Conservation (phyloP, 2,888 invertebrate species). For the Trypoxylon attenuatum region DNA sequence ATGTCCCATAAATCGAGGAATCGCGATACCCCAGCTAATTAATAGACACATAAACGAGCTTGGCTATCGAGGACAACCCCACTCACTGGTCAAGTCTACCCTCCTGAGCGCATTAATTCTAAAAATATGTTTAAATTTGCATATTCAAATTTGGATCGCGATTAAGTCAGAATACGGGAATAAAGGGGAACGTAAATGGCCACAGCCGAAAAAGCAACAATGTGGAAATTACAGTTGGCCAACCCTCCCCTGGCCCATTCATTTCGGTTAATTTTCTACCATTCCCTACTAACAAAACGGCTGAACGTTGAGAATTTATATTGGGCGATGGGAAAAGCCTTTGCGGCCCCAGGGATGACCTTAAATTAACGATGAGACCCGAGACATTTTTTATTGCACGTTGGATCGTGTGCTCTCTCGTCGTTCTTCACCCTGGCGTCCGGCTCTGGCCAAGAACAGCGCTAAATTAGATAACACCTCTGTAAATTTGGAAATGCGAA, state of each 20-base stretch:
- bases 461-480: too few species aligned
- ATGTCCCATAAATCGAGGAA: too few species aligned
- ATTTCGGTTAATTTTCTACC: slow-evolving; percentile 17
- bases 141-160: slow-evolving; percentile 17
- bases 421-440: too few species aligned
- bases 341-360: background rate
- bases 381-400: too few species aligned
- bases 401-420: too few species aligned
- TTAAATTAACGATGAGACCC: background rate
- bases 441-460: too few species aligned
- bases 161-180: slow-evolving; percentile 9
- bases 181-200: slow-evolving; percentile 2
- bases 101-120: slow-evolving; percentile 3
- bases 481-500: too few species aligned
- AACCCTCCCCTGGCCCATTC: slow-evolving; percentile 14
- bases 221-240: slow-evolving; percentile 8
- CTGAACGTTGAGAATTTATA: background rate
- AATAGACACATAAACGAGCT: too few species aligned
- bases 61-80: too few species aligned
- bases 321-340: background rate
- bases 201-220: slow-evolving; percentile 10
- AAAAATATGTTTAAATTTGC: slow-evolving; percentile 4
- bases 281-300: background rate
- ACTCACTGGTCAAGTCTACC: too few species aligned
- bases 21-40: too few species aligned